Conservation (phyloP, 2,888 invertebrate genomes). For the Smittia sp. region DNA sequence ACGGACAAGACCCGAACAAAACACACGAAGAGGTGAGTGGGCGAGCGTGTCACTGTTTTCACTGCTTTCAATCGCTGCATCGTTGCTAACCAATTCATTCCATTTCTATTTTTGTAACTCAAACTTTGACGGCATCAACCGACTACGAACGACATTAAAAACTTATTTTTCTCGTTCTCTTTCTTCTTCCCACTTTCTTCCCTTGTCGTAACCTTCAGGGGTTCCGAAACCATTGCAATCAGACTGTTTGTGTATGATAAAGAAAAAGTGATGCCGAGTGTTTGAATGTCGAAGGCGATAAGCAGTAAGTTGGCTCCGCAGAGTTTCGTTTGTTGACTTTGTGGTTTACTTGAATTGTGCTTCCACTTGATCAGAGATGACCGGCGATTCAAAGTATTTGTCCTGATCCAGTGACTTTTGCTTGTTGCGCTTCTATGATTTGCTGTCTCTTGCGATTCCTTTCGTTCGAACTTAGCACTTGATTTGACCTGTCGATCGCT, state of each 20-base stretch:
- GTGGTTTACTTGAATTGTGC: too few relatives aligned
- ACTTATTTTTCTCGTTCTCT: conserved; percentile 12
- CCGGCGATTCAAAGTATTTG: too few relatives aligned
- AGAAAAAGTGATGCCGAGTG: conserved; percentile 7
- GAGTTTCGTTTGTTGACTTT: too few relatives aligned
- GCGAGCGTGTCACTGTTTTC: not conserved
- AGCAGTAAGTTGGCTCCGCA: conserved; percentile 20
- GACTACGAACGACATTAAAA: not conserved
- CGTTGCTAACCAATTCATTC: not conserved
- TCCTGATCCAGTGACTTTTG: too few relatives aligned
- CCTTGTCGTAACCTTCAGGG: conserved; percentile 41
- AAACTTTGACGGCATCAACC: not conserved
- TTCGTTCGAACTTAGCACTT: too few relatives aligned
- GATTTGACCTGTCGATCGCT: too few relatives aligned
- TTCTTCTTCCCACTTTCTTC: conserved; percentile 4
- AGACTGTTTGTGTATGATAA: conserved; percentile 41
- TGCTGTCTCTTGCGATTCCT: not conserved
- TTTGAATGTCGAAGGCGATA: not conserved
- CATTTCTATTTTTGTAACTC: not conserved
- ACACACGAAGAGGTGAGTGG: conserved; percentile 49
- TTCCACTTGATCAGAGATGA: too few relatives aligned
- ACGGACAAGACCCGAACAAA: conserved; percentile 48
- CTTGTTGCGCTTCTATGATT: not conserved
- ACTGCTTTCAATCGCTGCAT: not conserved
- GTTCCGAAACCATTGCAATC: conserved; percentile 44